Base-by-base conservation (phyloP, 2,888 invertebrate genomes). In the Drosophila mimica region DNA sequence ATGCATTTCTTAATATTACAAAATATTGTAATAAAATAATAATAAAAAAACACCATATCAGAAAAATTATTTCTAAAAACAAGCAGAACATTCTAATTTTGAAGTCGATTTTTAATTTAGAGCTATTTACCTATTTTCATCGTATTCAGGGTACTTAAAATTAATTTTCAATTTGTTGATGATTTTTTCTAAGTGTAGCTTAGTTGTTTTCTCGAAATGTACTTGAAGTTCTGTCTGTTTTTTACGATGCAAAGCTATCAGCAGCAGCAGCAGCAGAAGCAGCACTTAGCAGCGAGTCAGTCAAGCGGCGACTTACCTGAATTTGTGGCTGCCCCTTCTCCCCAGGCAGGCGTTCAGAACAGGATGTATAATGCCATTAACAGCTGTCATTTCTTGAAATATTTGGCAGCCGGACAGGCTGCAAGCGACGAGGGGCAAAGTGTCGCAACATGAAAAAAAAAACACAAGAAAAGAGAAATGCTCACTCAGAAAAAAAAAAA, bases 371-470 rank as follows among this genome's bases (percentile, higher is more conserved):
- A 88, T 90, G 88, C 82, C 88, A 88, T 89, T 88, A 90, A 81
- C 90, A 88, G 87, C 88, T 88, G 88, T 88, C 90, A 90, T 87
- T 83, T 82, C 75, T 73, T 82, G 82, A 86, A 74, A 78, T 90
- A 86, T 90, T 88, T 82, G 89, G 82, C 86, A 88, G 79, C 53
- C 82, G 54, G 57, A 73, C 72, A 74, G 79, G 74, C 72, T 64
- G 30, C 33, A 17, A 9, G 31, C 25, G 9, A 28, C 25, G 52
- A 15, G 9, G n/a, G 52, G 48, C 48, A 9, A 43, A 72, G 69
- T 72, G 85, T 68, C 76, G 51, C 72, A 72, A 30, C 30, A 17
- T 8, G 3, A 25, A 3, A 25, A 25, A 25, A 25, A 28, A 17
- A 30, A 43, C 9, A 6, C 30, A 65, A 70, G 36, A 53, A 52